Evolutionary conservation across 53 echinoderm and acorn worm genomes (phyloP).

Genomic region (Mesocentrotus franciscanus): DNA sequence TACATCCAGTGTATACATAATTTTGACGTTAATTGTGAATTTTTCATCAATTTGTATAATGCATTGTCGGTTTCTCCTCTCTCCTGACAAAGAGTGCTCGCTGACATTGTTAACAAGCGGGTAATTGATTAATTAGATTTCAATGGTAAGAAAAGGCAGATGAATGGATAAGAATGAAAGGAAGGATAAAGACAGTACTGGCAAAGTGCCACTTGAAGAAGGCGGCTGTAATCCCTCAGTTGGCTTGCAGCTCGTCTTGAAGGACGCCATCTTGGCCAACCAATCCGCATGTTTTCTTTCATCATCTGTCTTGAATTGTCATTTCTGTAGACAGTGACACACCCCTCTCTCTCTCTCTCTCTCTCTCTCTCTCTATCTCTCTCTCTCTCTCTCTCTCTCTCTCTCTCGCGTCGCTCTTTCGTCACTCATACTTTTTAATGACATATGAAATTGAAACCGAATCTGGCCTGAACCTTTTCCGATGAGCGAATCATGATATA

Average conservation of each 20-base stretch:
- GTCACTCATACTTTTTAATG: neutral
- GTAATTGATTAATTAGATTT: neutral
- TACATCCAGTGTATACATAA: too few relatives aligned
- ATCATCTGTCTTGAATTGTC: neutral
- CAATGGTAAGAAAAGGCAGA: neutral
- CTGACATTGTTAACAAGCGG: neutral
- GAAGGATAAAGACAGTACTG: neutral
- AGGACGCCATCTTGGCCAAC: constrained; percentile 39
- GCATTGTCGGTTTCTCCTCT: neutral
- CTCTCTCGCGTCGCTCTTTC: neutral
- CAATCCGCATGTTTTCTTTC: neutral
- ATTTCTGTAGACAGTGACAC: neutral
- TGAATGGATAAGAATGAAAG: neutral
- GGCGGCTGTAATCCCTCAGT: constrained; percentile 1
- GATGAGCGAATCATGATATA: neutral
- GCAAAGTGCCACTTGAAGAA: neutral
- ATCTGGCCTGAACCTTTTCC: neutral
- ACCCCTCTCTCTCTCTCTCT: neutral
- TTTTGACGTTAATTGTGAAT: too few relatives aligned
- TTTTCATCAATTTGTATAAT: too few relatives aligned
- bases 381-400: too few relatives aligned
- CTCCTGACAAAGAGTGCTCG: neutral
- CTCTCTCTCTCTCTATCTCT: neutral
- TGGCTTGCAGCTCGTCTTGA: neutral
- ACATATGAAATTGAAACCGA: constrained; percentile 13